These are phyloP conservation scores for Zeus faber DNA, from an alignment of 2,113 vertebrate species.

Conservation along the genomic window DNA sequence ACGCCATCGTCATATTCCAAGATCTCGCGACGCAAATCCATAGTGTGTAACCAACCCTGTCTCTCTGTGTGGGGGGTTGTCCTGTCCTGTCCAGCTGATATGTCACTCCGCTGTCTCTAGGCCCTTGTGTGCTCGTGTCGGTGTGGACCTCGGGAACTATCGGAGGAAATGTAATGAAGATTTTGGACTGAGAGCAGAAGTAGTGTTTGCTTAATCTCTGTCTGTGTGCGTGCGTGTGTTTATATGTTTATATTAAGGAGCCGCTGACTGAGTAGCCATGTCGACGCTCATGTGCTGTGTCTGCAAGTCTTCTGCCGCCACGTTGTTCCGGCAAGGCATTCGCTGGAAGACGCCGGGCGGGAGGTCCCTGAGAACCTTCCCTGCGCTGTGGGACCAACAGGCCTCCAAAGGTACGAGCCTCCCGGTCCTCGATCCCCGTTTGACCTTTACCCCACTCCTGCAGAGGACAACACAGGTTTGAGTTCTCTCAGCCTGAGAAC, in stretches of 20 bases:
- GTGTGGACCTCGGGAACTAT: slow-evolving; percentile 26
- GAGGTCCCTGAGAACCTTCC: slow-evolving; percentile 72
- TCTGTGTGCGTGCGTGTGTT: slow-evolving; percentile 22
- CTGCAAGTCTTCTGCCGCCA: slow-evolving; percentile 55
- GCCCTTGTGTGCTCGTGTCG: slow-evolving; percentile 45
- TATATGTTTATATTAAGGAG: slow-evolving; percentile 45
- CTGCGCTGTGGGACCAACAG: slow-evolving; percentile 69
- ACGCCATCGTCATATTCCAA: slow-evolving; percentile 61
- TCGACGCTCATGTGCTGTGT: slow-evolving; percentile 69
- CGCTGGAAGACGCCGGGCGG: slow-evolving; percentile 50
- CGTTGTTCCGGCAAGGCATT: slow-evolving; percentile 50
- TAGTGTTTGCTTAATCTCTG: slow-evolving; percentile 1
- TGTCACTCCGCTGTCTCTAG: slow-evolving; percentile 60
- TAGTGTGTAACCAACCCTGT: slow-evolving; percentile 48
- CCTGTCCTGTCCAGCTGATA: slow-evolving; percentile 50
- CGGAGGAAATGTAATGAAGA: slow-evolving; percentile 29
- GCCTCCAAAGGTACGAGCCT: slow-evolving; percentile 68
- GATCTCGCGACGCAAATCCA: slow-evolving; percentile 62
- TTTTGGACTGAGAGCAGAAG: slow-evolving; percentile 33
- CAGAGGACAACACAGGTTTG: slow-evolving; percentile 15
- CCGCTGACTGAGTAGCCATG: slow-evolving; percentile 59
- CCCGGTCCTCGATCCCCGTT: background rate
- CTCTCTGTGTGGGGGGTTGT: slow-evolving; percentile 13
- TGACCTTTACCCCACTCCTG: slow-evolving; percentile 5
- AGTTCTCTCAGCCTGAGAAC: too few relatives aligned